Conservation (phyloP, 2,888 invertebrate genomes). For the Caenorhabditis japonica region DNA sequence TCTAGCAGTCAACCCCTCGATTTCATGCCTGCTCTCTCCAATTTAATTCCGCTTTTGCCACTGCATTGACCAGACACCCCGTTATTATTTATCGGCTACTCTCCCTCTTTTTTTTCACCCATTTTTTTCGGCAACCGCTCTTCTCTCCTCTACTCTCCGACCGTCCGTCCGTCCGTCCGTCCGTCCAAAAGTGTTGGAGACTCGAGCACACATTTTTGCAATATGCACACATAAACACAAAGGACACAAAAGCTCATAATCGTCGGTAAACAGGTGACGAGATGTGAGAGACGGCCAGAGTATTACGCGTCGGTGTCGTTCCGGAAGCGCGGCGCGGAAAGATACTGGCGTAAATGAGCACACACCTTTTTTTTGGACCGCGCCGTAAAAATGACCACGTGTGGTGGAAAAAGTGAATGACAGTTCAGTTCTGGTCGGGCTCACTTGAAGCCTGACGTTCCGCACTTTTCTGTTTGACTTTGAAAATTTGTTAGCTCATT, state of each 20-base stretch:
- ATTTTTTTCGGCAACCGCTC: no score
- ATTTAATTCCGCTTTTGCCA: no score
- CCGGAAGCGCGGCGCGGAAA: conserved; percentile 11
- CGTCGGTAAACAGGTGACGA: conserved; percentile 47
- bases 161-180: no score
- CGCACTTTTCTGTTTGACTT: neutral
- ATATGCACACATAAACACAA: conserved; percentile 17
- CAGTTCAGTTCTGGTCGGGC: conserved; percentile 17
- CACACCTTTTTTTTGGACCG: neutral
- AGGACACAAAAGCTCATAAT: conserved; percentile 50
- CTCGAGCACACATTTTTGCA: conserved; percentile 17
- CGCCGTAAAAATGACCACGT: conserved; percentile 24
- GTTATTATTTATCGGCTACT: conserved; percentile 39
- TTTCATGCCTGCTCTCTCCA: no score
- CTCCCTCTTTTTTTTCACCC: no score
- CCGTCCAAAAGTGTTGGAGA: conserved; percentile 11
- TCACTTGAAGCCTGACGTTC: conserved; percentile 2
- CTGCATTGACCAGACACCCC: neutral
- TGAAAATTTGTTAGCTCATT: no score
- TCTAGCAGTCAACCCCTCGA: no score
- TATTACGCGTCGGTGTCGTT: conserved; percentile 34
- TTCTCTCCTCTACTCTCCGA: no score
- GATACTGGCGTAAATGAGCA: neutral
- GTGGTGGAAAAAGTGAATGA: conserved; percentile 5
- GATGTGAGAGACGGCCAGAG: neutral